Evolutionary conservation across 1,140 invertebrate genomes (phyloP).

Genomic region (Carposina sasakii): DNA sequence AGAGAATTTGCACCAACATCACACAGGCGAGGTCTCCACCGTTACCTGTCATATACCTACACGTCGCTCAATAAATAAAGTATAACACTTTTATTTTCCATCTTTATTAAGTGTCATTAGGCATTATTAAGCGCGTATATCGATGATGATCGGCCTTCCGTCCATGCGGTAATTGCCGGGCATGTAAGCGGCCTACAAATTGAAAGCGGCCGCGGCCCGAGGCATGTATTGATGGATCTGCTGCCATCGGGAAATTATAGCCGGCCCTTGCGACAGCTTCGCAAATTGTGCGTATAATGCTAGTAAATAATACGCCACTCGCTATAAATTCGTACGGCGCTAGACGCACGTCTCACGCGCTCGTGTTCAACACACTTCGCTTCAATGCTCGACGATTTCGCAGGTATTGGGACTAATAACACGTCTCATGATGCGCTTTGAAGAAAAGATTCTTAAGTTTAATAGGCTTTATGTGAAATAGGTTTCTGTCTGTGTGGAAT

Average conservation of each 20-base stretch:
- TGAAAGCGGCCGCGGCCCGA: conserved; percentile 62
- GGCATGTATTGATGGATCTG: conserved; percentile 67
- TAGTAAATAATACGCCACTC: conserved; percentile 63
- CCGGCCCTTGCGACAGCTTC: conserved; percentile 65
- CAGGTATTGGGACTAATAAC: no score
- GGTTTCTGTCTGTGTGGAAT: no score
- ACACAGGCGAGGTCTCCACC: background rate
- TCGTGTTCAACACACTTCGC: conserved; percentile 23
- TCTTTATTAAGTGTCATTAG: conserved; percentile 70
- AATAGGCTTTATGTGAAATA: no score
- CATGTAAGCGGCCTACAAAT: conserved; percentile 67
- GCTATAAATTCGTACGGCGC: conserved; percentile 57
- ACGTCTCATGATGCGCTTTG: background rate
- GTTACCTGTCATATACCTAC: conserved; percentile 16
- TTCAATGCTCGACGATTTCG: conserved; percentile 9
- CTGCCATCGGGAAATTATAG: conserved; percentile 69
- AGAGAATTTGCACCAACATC: no score
- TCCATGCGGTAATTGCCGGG: conserved; percentile 61
- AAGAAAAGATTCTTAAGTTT: no score
- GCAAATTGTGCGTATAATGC: conserved; percentile 70
- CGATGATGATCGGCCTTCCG: conserved; percentile 67
- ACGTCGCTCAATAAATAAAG: conserved; percentile 50
- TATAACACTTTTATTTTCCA: conserved; percentile 61
- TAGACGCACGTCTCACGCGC: conserved; percentile 39
- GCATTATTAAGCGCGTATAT: conserved; percentile 67